Conservation (phyloP, 2,113 vertebrate genomes). For the Oophaga pumilio region DNA sequence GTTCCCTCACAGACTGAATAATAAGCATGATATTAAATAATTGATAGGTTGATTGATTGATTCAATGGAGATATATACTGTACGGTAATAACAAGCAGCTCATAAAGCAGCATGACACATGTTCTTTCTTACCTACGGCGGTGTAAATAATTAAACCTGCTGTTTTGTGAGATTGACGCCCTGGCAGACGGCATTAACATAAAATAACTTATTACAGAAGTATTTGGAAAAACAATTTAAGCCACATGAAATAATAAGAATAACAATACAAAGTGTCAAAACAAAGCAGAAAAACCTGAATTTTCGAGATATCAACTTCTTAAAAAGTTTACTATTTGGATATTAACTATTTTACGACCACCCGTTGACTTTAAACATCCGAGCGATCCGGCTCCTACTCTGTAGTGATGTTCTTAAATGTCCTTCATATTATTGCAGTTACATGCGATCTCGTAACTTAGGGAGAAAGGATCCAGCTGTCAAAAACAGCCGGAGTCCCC, state of each 20-base stretch:
- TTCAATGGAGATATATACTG: neutral
- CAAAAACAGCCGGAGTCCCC: no score
- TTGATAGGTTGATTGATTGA: slow-evolving; percentile 8
- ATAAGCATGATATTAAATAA: neutral
- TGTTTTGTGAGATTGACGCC: slow-evolving; percentile 5
- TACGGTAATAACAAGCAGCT: neutral
- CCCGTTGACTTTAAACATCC: no score
- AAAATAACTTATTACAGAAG: neutral
- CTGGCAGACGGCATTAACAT: slow-evolving; percentile 1
- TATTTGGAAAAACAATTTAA: neutral
- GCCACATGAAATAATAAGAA: slow-evolving; percentile 5
- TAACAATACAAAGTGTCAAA: neutral
- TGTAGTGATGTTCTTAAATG: no score
- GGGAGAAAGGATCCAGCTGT: no score
- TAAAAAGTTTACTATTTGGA: neutral
- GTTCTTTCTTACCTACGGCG: slow-evolving; percentile 13
- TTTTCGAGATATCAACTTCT: neutral
- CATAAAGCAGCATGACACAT: neutral
- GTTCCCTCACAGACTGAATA: no score
- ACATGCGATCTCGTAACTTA: no score
- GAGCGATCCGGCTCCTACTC: no score
- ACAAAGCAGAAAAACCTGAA: neutral
- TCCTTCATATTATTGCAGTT: neutral
- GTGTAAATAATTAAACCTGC: slow-evolving; percentile 25
- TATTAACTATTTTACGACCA: neutral